Evolutionary conservation across 2,113 vertebrate genomes (phyloP).

Genomic region (Crotalus horridus): DNA sequence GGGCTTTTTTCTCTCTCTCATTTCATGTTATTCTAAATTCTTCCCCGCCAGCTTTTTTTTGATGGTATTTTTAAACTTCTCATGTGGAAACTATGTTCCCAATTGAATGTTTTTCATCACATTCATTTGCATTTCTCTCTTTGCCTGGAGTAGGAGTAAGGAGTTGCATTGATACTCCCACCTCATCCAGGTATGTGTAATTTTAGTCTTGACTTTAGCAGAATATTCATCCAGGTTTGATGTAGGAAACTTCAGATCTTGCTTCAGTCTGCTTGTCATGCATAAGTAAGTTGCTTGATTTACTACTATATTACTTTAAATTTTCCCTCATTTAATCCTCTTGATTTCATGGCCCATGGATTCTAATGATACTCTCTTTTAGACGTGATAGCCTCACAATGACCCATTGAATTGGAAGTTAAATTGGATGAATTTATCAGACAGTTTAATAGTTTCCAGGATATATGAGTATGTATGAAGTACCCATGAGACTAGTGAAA

Average conservation of each 20-base stretch:
- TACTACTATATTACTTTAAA: neutral
- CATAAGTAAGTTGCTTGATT: conserved; percentile 5
- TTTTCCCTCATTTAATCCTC: conserved; percentile 1
- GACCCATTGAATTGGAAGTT: conserved; percentile 9
- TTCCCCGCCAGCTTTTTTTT: neutral
- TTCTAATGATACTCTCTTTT: conserved; percentile 20
- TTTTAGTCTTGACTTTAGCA: neutral
- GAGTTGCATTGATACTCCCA: neutral
- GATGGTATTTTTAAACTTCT: neutral
- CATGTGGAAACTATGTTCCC: neutral
- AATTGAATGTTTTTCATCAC: neutral
- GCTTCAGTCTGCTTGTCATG: neutral
- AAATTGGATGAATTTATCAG: conserved; percentile 10
- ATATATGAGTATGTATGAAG: neutral
- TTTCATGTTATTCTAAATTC: neutral
- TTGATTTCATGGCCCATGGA: conserved; percentile 10
- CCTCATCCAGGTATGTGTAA: neutral
- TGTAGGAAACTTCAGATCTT: conserved; percentile 9
- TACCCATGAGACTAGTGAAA: neutral
- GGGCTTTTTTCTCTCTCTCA: neutral
- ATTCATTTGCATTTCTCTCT: neutral
- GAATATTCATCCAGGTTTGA: neutral
- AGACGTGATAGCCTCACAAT: conserved; percentile 5
- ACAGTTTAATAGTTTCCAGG: neutral
- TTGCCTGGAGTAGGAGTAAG: neutral